phyloP scores from a whole-genome alignment of 2,888 invertebrate species.

The Hecatera dysodea region DNA sequence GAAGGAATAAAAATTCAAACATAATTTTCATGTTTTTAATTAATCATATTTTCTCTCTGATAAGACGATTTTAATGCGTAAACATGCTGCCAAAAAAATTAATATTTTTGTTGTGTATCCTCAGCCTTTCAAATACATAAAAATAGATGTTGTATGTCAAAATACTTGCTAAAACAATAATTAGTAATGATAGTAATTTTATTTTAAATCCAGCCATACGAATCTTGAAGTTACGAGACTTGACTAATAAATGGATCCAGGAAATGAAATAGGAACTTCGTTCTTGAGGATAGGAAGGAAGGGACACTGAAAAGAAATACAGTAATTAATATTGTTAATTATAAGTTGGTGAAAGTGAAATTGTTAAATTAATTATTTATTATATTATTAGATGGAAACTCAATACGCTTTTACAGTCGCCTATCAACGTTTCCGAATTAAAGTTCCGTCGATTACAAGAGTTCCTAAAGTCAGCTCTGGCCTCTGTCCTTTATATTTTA shows the following conservation, averaged over 20 bases:
- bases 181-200: conserved; percentile 69
- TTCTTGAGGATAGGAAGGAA: conserved; percentile 59
- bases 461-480: no score
- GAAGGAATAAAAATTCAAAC: conserved; percentile 53
- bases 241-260: conserved; percentile 39
- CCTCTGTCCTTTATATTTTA: no score
- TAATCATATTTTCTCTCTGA: conserved; percentile 23
- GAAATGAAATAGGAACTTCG: conserved; percentile 34
- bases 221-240: background rate
- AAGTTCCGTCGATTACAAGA: no score
- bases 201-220: conserved; percentile 74
- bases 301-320: conserved; percentile 64
- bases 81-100: conserved; percentile 75
- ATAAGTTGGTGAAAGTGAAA: background rate
- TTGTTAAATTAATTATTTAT: no score
- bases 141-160: conserved; percentile 77
- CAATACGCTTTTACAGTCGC: background rate
- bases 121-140: conserved; percentile 74
- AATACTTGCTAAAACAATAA: conserved; percentile 69
- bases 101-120: conserved; percentile 68
- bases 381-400: no score
- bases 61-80: conserved; percentile 63
- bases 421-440: no score
- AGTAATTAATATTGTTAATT: conserved; percentile 2
- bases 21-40: conserved; percentile 48